Conservation (phyloP, 2,113 vertebrate genomes). For the Eonycteris spelaea region DNA sequence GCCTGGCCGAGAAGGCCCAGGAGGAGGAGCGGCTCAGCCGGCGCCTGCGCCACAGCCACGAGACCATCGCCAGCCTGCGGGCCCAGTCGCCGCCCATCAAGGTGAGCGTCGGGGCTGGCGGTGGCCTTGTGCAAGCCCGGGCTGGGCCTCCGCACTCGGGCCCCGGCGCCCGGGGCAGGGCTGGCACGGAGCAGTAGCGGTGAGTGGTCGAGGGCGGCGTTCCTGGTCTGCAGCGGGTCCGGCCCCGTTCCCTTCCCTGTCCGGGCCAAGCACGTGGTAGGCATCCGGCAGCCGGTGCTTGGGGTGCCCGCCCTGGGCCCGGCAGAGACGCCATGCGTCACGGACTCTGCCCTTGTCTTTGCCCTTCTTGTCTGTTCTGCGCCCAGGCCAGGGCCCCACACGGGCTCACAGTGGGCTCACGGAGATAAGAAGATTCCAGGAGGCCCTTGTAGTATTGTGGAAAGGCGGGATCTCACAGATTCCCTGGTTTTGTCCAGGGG, state of each 20-base stretch:
- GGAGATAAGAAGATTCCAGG: not conserved
- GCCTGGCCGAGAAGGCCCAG: slow-evolving; percentile 82
- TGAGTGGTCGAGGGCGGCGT: rapidly evolving
- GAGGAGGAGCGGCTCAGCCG: slow-evolving; percentile 86
- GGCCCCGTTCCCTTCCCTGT: not conserved
- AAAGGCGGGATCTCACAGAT: not conserved
- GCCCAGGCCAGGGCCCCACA: not conserved
- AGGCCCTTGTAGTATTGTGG: not conserved
- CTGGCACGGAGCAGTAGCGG: rapidly evolving
- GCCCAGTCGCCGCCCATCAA: slow-evolving; percentile 86
- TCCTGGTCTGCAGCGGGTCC: not conserved
- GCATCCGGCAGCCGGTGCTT: rapidly evolving
- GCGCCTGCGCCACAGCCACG: slow-evolving; percentile 88
- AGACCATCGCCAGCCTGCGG: slow-evolving; percentile 85
- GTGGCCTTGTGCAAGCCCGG: rapidly evolving
- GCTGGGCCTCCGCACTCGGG: rapidly evolving
- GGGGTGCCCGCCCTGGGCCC: rapidly evolving
- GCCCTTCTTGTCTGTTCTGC: not conserved
- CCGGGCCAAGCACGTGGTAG: not conserved
- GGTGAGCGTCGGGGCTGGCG: slow-evolving; percentile 76
- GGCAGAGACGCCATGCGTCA: not conserved
- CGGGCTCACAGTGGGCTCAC: not conserved
- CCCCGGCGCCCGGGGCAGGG: not conserved
- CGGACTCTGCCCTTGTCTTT: not conserved
- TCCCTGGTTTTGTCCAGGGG: not conserved